Base-by-base conservation (phyloP, 1,140 invertebrate genomes). In the Metaphire vulgaris region DNA sequence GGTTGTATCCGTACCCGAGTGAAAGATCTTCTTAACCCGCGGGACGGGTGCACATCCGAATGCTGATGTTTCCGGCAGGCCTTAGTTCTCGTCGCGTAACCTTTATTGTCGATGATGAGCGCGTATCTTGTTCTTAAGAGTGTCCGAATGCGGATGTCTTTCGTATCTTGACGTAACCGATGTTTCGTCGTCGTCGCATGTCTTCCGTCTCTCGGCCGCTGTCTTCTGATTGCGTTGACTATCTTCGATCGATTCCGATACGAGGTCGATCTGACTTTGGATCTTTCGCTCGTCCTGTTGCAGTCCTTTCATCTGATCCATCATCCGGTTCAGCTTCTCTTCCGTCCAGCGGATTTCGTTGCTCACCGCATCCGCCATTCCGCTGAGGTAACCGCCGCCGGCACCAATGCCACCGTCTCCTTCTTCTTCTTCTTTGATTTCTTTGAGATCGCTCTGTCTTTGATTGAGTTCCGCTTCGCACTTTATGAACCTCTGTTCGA, bases 141-240 rank as follows among this genome's bases (percentile, higher is more conserved):
- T 83, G 65, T 80, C 67, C 1, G 82, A 79, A 69, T 82, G 74
- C n/a, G 78, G 70, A 76, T 83, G 82, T 6, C 82, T 78, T 64
- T 81, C 78, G 6, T 79, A 74, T 64, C 66, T 79, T 78, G 0
- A 78, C 79, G 29, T 76, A 56, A 0, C 79, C 71, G 33, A 68
- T 14, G 69, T 70, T 0, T 77, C 66, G 6, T 79, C 72, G 14
- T 65, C 71, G 28, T 78, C 75, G 28, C 79, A 72, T 32, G 28
- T 72, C 6, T 41, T 66, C 6, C 6, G 21, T 56, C 41, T 56
- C 21, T 56, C 41, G 6, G 6, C 21, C 41, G 41, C 41, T 21
- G 41, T 21, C 41, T 56, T 21, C 21, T 56, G 41, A 21, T 21
- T 56, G 6, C 21, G 41, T 21, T 56, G 6, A 21, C 41, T 56